Percentiles rank a stretch among this genome's conserved stretches.
phyloP scores from a whole-genome alignment of 2,888 invertebrate genomes.

The Drosophila cracens region DNA sequence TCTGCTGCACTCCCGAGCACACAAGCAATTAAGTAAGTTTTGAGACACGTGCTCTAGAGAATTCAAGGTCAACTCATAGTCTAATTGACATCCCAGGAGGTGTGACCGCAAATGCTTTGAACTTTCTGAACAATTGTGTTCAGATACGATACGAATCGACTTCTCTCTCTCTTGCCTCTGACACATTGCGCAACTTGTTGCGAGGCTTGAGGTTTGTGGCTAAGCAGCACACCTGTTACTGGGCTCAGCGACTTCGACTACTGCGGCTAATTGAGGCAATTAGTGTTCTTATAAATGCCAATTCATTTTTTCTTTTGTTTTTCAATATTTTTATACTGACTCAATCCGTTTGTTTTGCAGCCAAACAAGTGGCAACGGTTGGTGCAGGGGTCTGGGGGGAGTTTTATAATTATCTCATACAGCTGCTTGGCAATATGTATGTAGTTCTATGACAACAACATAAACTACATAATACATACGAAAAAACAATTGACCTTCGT shows the following conservation, averaged over 20 bases:
- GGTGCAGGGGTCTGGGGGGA: background rate
- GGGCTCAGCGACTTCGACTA: conserved; percentile 11
- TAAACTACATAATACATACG: conserved; percentile 45
- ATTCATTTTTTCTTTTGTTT: conserved; percentile 43
- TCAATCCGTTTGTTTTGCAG: conserved; percentile 52
- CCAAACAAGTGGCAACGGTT: conserved; percentile 5
- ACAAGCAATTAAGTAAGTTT: conserved; percentile 36
- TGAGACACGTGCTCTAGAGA: conserved; percentile 7
- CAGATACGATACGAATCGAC: conserved; percentile 23
- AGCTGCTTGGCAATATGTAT: conserved; percentile 28
- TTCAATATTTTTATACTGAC: conserved; percentile 40
- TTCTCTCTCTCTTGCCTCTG: conserved; percentile 22
- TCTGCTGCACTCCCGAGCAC: background rate
- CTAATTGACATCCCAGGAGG: conserved; percentile 70
- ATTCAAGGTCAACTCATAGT: conserved; percentile 60
- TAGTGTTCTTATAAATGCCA: conserved; percentile 67
- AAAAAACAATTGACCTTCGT: conserved; percentile 70
- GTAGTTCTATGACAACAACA: conserved; percentile 36
- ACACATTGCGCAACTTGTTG: conserved; percentile 62
- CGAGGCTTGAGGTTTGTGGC: conserved; percentile 13
- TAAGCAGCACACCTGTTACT: conserved; percentile 61
- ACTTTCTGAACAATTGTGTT: conserved; percentile 58
- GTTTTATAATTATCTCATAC: conserved; percentile 57
- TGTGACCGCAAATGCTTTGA: conserved; percentile 68
- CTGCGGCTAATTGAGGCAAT: conserved; percentile 68